These are phyloP conservation scores for Platalea minor DNA, from an alignment of 2,797 vertebrate genomes.

Conservation along the genomic window DNA sequence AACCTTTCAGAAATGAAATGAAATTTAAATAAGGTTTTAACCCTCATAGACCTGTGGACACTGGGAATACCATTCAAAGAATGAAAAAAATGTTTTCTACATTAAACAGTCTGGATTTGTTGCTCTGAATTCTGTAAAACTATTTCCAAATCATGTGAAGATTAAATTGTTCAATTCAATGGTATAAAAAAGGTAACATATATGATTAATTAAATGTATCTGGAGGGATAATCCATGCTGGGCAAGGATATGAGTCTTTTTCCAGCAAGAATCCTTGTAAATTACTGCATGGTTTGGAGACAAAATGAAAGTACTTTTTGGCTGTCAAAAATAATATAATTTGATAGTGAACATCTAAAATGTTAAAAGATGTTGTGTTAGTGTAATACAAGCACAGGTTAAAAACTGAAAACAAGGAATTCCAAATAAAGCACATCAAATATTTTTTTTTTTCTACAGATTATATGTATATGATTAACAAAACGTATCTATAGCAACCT, in stretches of 20 bases:
- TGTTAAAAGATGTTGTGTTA: background rate
- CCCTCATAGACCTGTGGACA: background rate
- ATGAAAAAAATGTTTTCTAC: background rate
- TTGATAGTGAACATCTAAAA: background rate
- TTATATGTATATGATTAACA: background rate
- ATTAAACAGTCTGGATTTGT: background rate
- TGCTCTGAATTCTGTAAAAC: background rate
- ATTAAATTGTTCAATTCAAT: background rate
- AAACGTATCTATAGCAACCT: background rate
- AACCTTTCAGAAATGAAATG: conserved; percentile 60
- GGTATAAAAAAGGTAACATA: background rate
- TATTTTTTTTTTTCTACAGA: background rate
- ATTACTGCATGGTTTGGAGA: background rate
- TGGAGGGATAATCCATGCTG: background rate
- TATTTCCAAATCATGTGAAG: background rate
- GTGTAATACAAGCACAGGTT: background rate
- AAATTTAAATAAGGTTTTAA: conserved; percentile 66
- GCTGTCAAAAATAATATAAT: background rate
- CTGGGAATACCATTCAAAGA: background rate
- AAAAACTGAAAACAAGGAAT: background rate
- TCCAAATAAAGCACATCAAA: background rate
- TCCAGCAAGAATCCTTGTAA: background rate
- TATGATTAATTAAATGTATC: conserved; percentile 31
- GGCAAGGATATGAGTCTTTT: background rate
- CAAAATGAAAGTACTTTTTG: background rate